These are phyloP conservation scores for Scelioninae gen. 1 DNA, from an alignment of 2,888 invertebrate genomes.

Conservation along the genomic window DNA sequence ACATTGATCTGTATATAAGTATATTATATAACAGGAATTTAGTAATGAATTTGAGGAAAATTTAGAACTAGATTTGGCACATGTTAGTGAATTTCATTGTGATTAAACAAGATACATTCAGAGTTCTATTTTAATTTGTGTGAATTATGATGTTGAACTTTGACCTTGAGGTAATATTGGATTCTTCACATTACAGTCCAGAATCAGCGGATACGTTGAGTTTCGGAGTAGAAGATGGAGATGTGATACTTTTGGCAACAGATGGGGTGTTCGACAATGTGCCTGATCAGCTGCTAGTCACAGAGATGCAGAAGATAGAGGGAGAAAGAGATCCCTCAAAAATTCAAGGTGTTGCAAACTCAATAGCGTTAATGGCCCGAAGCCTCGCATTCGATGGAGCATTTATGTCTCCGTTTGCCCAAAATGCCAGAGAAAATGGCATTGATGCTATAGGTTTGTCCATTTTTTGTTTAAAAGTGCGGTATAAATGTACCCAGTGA, in stretches of 20 bases:
- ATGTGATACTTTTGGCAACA: slow-evolving; percentile 97
- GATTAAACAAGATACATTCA: background rate
- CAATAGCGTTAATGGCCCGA: slow-evolving; percentile 97
- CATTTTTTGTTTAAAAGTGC: background rate
- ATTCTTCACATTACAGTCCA: slow-evolving; percentile 87
- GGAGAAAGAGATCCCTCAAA: slow-evolving; percentile 90
- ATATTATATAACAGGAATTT: slow-evolving; percentile 21
- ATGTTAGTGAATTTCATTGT: background rate
- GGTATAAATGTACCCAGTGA: too few species aligned
- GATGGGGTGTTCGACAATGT: slow-evolving; percentile 99
- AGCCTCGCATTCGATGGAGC: slow-evolving; percentile 96
- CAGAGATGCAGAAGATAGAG: slow-evolving; percentile 91
- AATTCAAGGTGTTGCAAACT: slow-evolving; percentile 96
- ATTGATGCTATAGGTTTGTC: slow-evolving; percentile 94
- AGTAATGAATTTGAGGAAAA: slow-evolving; percentile 11
- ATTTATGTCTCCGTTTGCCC: slow-evolving; percentile 97
- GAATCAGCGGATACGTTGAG: slow-evolving; percentile 95
- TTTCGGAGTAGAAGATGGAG: slow-evolving; percentile 95
- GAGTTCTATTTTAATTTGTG: too few species aligned
- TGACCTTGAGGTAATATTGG: slow-evolving; percentile 18
- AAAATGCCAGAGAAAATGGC: slow-evolving; percentile 96
- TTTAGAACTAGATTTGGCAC: background rate
- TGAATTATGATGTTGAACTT: background rate
- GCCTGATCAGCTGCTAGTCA: slow-evolving; percentile 94
- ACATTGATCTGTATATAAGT: background rate